Conservation (phyloP, 2,888 invertebrate genomes). For the Lapara coniferarum region DNA sequence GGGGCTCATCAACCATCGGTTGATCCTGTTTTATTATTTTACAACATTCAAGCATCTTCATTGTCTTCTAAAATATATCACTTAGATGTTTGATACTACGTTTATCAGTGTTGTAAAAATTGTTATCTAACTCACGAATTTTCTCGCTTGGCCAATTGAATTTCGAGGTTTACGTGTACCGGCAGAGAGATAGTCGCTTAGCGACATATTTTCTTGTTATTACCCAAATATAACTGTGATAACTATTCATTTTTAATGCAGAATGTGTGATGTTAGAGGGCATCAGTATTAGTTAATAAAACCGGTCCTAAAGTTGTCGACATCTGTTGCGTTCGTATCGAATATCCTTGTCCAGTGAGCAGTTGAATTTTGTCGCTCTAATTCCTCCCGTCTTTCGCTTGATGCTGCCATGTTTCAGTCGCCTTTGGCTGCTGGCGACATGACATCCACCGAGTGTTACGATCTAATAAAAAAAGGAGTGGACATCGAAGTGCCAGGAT, state of each 20-base stretch:
- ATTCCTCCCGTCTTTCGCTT: conserved; percentile 73
- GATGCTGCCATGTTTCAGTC: conserved; percentile 53
- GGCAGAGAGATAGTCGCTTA: conserved; percentile 25
- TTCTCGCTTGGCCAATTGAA: conserved; percentile 47
- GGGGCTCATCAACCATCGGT: conserved; percentile 42
- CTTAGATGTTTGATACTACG: conserved; percentile 30
- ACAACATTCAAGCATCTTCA: background rate
- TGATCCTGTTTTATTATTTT: background rate
- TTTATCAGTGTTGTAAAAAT: conserved; percentile 51
- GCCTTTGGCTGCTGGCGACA: conserved; percentile 63
- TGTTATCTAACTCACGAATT: conserved; percentile 50
- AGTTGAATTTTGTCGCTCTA: conserved; percentile 81
- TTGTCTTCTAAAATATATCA: background rate
- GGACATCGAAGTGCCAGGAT: conserved; percentile 79
- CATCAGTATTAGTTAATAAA: conserved; percentile 49
- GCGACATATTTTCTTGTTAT: conserved; percentile 32
- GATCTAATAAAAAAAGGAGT: conserved; percentile 79
- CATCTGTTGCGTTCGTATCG: conserved; percentile 76
- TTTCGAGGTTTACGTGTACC: conserved; percentile 19
- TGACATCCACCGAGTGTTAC: conserved; percentile 80
- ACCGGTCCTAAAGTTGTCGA: conserved; percentile 70
- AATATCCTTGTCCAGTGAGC: conserved; percentile 75
- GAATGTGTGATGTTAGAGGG: conserved; percentile 17
- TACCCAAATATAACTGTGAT: conserved; percentile 4
- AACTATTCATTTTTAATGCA: conserved; percentile 1